Percentiles rank a stretch among this genome's conserved stretches.
Evolutionary conservation across 2,113 vertebrate genomes (phyloP).

Genomic region (Xiphorhynchus elegans): DNA sequence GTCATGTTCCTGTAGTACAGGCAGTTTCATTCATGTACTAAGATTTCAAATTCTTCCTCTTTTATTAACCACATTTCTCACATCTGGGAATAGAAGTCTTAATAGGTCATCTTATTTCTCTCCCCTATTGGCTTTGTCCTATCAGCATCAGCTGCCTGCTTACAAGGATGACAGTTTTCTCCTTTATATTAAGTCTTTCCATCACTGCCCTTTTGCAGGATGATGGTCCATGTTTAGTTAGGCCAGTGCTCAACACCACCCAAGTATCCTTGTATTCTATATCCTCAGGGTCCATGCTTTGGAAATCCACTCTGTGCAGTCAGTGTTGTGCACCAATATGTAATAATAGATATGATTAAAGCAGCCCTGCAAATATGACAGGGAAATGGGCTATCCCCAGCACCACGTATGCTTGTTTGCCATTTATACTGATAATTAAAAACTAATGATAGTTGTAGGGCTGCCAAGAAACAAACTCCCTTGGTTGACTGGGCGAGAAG

Average conservation of each 20-base stretch:
- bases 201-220: not conserved
- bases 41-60: not conserved
- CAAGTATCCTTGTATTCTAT: not conserved
- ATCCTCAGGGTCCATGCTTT: not conserved
- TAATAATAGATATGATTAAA: not conserved
- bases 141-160: not conserved
- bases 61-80: not conserved
- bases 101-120: not conserved
- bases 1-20: not conserved
- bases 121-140: not conserved
- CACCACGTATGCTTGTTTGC: not conserved
- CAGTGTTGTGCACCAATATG: not conserved
- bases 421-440: constrained; percentile 31
- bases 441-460: not conserved
- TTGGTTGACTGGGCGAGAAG: not conserved
- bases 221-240: not conserved
- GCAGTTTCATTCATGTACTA: not conserved
- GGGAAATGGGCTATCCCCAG: not conserved
- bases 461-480: constrained; percentile 37
- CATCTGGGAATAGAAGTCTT: not conserved
- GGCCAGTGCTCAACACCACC: not conserved
- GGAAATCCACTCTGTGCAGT: not conserved
- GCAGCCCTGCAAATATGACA: not conserved
- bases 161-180: not conserved
- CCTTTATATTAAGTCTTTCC: not conserved